Base-by-base conservation (phyloP, 1,140 invertebrate genomes). In the Calycopis cecrops region DNA sequence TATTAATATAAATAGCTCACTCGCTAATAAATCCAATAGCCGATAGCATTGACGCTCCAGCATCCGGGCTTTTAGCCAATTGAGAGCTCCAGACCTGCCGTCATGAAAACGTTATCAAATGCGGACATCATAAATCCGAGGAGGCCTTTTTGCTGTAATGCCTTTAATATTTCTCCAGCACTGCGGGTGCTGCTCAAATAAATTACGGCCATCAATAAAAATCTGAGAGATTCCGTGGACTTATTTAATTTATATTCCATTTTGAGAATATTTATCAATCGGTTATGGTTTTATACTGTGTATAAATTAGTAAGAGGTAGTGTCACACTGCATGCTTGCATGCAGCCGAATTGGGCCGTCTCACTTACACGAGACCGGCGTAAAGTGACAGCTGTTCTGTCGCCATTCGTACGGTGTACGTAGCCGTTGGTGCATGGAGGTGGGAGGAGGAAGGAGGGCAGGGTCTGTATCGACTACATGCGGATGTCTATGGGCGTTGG, bases 201-300 rank as follows among this genome's bases (percentile, higher is more conserved):
- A 79, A 79, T 77, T 79, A 74, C 74, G 53, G 60, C 71, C 74
- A 79, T 79, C 76, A 77, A 79, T 79, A 78, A 75, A 79, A 77
- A 76, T 76, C 73, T 73, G 66, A 63, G 67, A 79, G 72, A 78
- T 74, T 73, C 73, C 63, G 60, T 74, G 21, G 74, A 77, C 73
- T 79, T 79, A 79, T 78, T 78, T 82, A 82, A 82, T 82, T 82
- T 77, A 80, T 80, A 80, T 82, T 82, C 77, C 77, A 82, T 80
- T 74, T 74, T 63, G 67, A 62, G 54, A 34, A 55, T 61, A 61
- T 61, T 61, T 61, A 61, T 61, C 57, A 62, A 61, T 53, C 57
- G 52, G 56, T 53, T 40, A 35, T 12, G 54, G 38, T 44, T 56
- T n/a, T 56, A 60, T 53, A 14, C 37, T 38, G 40, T n/a, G 52